phyloP scores from a whole-genome alignment of 92 coral and sea anemone species.

The Phymanthus crucifer region DNA sequence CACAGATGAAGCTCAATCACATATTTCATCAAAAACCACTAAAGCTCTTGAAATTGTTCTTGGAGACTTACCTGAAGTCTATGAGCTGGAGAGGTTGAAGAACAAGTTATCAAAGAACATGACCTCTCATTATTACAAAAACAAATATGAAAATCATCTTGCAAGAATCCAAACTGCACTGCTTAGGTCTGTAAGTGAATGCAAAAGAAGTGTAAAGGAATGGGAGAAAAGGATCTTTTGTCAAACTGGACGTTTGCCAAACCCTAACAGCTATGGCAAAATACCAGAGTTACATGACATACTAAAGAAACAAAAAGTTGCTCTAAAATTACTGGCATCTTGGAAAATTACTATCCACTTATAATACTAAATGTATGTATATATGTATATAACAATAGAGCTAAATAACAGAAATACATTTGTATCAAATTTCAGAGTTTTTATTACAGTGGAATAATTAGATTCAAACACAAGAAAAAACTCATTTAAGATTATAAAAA shows the following conservation, averaged over 20 bases:
- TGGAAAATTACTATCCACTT: conserved; percentile 11
- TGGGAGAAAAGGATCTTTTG: conserved; percentile 10
- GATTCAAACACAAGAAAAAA: background rate
- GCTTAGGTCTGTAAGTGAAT: conserved; percentile 12
- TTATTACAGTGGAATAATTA: background rate
- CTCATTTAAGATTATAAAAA: too few relatives aligned
- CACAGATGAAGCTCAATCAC: background rate
- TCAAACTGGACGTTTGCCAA: conserved; percentile 2
- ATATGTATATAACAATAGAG: background rate
- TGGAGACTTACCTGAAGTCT: conserved; percentile 14
- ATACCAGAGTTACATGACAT: conserved; percentile 5
- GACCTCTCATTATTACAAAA: conserved; percentile 7
- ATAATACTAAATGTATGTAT: background rate
- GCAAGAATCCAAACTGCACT: conserved; percentile 16
- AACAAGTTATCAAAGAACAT: background rate
- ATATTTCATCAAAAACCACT: background rate
- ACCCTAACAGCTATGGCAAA: background rate
- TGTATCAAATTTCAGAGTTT: too few relatives aligned
- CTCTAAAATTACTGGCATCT: background rate
- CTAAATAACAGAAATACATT: background rate
- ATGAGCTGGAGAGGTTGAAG: background rate
- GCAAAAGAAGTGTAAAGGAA: conserved; percentile 9
- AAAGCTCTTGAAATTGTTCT: conserved; percentile 5
- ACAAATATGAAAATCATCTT: conserved; percentile 4
- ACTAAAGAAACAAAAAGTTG: conserved; percentile 10